Evolutionary conservation across 2,888 invertebrate genomes (phyloP), one percentile per base, ranked within the genome.

Genomic region (Hipparchia sbordonii): DNA sequence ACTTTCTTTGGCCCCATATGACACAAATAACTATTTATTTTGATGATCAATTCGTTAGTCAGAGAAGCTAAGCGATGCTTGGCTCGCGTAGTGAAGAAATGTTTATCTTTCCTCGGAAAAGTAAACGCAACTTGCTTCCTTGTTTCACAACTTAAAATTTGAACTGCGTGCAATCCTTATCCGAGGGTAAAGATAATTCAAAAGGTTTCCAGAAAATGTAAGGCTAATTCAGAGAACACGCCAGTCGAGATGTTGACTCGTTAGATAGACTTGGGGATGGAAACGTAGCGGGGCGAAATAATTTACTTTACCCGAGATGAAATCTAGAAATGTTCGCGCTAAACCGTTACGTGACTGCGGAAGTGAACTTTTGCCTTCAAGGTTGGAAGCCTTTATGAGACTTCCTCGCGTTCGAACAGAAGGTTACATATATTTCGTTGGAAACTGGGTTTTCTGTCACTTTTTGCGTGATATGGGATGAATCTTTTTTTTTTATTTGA

Each of bases 311-410:
- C 56, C 57, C 57, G 67, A 67, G 67, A 67, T 67, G 67, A 67
- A 67, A 67, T 67, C 67, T 67, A 67, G 67, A 67, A 67, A 67
- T 57, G 56, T 67, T 66, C 66, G 54, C 39, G 66, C 52, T 67
- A 67, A 57, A 13, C 13, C 67, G 46, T 57, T 57, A 57, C 67
- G 67, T 57, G 56, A 67, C 67, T 2, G 13, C 56, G 67, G 46
- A 45, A 67, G 56, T 13, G 57, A 45, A 67, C 57, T 67, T 46
- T 67, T 56, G 46, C 46, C 13, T 67, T 56, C 46, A 57, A 46
- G 67, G 46, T 56, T 57, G 56, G 57, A 13, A 67, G 10, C 56
- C 13, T 67, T 67, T 67, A 46, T 46, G 56, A 6, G 45, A 13
- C 46, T 46, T 10, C 8, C 65, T 51, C 65, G 52, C 33, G 10